Conservation (phyloP, 2,888 invertebrate genomes). For the Rhopalosiphum nymphaeae region DNA sequence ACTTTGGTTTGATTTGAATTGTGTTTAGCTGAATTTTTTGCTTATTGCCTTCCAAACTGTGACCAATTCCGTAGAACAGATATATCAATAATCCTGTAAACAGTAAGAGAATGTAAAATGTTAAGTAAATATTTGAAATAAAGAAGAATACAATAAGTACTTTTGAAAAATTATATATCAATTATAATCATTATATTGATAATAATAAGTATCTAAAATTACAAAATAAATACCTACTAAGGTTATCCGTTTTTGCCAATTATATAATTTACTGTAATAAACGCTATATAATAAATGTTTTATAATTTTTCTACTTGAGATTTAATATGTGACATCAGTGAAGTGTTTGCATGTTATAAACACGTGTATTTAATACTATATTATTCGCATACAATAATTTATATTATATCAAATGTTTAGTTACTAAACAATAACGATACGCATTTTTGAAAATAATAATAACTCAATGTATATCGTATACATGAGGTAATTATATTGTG, state of each 20-base stretch:
- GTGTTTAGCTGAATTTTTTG: neutral
- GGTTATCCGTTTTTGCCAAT: neutral
- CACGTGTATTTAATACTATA: neutral
- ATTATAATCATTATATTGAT: neutral
- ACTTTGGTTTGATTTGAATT: conserved; percentile 39
- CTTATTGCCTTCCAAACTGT: conserved; percentile 77
- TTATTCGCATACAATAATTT: too few relatives aligned
- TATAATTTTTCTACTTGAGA: neutral
- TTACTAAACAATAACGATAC: too few relatives aligned
- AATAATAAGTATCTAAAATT: neutral
- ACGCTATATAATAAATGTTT: neutral
- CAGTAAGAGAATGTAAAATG: neutral
- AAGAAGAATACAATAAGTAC: neutral
- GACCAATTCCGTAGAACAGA: conserved; percentile 84
- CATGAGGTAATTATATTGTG: neutral
- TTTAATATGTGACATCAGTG: neutral
- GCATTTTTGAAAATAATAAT: neutral
- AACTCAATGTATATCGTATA: neutral
- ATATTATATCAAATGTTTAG: neutral
- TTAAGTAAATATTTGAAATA: neutral
- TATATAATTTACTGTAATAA: neutral
- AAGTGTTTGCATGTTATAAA: neutral
- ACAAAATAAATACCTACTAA: neutral
- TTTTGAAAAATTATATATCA: neutral
- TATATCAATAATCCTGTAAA: conserved; percentile 85